Evolutionary conservation across 2,113 vertebrate genomes (phyloP), one percentile per base, ranked within the genome.

Genomic region (Limanda limanda): DNA sequence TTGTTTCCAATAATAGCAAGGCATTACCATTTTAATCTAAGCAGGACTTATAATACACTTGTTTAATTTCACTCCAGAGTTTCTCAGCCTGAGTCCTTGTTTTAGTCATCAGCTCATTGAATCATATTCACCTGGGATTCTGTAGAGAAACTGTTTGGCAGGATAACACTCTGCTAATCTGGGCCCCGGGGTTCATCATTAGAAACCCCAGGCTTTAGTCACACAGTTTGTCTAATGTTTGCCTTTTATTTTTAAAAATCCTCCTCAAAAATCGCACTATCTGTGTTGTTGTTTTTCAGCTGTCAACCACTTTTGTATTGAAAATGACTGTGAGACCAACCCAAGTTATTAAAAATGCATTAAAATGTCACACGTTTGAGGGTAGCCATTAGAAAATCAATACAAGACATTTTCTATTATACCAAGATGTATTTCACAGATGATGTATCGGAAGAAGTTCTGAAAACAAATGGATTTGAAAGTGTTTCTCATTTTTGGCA

Each of bases 351-450:
- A 51, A 35, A 67, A 60, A 74, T 66, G 48, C 20, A 81, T 74
- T 73, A 35, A 61, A 62, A 60, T 74, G 55, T 77, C 65, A 66
- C 47, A 55, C 1, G 13, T 69, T 60, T 55, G 48, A 61, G 15
- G 55, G 23, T 17, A 11, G 17, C 18, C 27, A 35, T 68, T 58
- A 59, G 15, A 68, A 76, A 79, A 64, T 68, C 25, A 67, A 71
- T 71, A 52, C 11, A 18, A 55, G 51, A 62, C 10, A 21, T 68
- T 35, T 37, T n/a, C 40, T 35, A 21, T 21, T 23, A 40, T 57
- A 24, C 48, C 23, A 48, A 75, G 42, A 64, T 59, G 51, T 40
- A 55, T 76, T 66, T 58, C 47, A 58, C 20, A 31, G 21, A 67
- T 56, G 25, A 77, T 61, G 25, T 47, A 56, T n/a, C 52, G 24